These are phyloP conservation scores for Telenomus remus DNA, from an alignment of 1,140 invertebrate species.

Conservation along the genomic window DNA sequence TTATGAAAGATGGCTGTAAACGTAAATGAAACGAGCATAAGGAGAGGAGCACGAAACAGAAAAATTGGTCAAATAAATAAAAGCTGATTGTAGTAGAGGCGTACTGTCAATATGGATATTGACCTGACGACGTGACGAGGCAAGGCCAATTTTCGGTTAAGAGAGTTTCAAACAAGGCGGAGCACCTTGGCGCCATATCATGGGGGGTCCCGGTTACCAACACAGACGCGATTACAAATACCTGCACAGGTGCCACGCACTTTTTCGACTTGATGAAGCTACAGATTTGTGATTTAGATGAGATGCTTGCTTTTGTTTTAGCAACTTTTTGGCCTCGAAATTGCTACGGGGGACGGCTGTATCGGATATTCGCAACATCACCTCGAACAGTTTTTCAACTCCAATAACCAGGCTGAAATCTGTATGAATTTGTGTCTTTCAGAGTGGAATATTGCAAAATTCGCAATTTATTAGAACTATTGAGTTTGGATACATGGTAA, in stretches of 20 bases:
- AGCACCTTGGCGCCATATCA: slow-evolving; percentile 75
- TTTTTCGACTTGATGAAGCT: slow-evolving; percentile 62
- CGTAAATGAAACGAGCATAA: background rate
- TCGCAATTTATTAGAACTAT: too few species aligned
- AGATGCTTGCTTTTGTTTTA: slow-evolving; percentile 71
- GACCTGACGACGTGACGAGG: background rate
- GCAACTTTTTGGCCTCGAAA: slow-evolving; percentile 60
- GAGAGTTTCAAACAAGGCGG: slow-evolving; percentile 66
- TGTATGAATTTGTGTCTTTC: too few species aligned
- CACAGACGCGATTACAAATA: slow-evolving; percentile 40
- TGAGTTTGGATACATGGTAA: too few species aligned
- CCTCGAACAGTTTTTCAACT: too few species aligned
- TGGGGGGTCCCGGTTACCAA: slow-evolving; percentile 71
- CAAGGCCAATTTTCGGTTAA: slow-evolving; percentile 47
- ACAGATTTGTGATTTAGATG: slow-evolving; percentile 75
- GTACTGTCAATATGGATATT: slow-evolving; percentile 40
- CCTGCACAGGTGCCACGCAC: too few species aligned
- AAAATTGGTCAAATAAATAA: too few species aligned
- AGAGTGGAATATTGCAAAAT: too few species aligned
- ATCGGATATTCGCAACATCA: too few species aligned
- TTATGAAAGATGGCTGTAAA: slow-evolving; percentile 36
- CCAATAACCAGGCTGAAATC: too few species aligned
- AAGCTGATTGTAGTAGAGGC: background rate
- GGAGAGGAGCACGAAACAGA: too few species aligned
- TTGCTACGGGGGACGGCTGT: slow-evolving; percentile 49